Evolutionary conservation across 1,140 invertebrate species (phyloP).

Genomic region (Procambarus virginalis): DNA sequence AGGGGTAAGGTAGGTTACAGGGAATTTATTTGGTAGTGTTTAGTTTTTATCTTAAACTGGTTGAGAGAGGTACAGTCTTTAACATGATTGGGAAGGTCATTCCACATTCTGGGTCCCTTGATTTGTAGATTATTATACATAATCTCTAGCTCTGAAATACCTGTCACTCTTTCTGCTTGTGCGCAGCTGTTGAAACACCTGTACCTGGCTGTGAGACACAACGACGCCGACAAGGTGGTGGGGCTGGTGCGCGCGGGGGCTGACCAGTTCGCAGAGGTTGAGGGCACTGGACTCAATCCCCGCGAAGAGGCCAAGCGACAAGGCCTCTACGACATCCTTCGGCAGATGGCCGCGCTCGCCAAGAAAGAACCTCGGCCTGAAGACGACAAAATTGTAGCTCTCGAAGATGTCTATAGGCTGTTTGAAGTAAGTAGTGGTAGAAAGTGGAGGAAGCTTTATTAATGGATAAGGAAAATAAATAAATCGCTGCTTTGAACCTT

Average conservation of each 20-base stretch:
- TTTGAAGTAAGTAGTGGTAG: slow-evolving; percentile 57
- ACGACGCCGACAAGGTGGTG: slow-evolving; percentile 61
- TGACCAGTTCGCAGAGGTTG: slow-evolving; percentile 56
- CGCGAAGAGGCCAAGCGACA: slow-evolving; percentile 62
- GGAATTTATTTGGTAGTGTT: no score
- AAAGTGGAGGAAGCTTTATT: neutral
- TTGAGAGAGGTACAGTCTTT: no score
- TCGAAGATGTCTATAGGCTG: slow-evolving; percentile 51
- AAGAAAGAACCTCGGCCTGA: slow-evolving; percentile 8
- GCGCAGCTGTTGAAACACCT: slow-evolving; percentile 65
- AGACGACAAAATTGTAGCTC: slow-evolving; percentile 25
- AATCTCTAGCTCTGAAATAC: no score
- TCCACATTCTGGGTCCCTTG: no score
- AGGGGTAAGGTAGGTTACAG: no score
- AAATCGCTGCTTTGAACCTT: neutral
- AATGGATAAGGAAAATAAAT: neutral
- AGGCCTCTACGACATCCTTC: slow-evolving; percentile 35
- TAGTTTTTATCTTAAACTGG: no score
- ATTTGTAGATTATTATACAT: no score
- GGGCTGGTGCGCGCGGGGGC: slow-evolving; percentile 51
- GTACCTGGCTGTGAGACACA: slow-evolving; percentile 65
- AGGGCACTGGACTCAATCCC: slow-evolving; percentile 42
- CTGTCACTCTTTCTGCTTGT: neutral
- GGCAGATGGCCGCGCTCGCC: slow-evolving; percentile 43
- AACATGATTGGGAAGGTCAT: no score